phyloP scores from a whole-genome alignment of 2,113 vertebrate genomes.

The Callaeas wilsoni region DNA sequence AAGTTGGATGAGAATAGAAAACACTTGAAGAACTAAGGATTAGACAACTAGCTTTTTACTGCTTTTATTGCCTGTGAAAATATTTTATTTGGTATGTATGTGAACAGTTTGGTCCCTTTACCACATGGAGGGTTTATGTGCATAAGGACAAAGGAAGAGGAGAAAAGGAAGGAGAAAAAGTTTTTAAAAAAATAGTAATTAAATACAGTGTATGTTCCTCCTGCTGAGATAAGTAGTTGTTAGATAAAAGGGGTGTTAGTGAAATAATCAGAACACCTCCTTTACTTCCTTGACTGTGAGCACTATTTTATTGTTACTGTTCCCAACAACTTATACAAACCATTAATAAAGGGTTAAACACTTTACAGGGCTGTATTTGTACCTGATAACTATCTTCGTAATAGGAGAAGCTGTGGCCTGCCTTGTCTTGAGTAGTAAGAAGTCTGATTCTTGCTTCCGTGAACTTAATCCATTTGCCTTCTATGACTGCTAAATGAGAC shows the following conservation, averaged over 20 bases:
- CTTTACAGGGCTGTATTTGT: neutral
- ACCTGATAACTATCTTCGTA: neutral
- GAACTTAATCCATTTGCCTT: neutral
- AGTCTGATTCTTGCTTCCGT: neutral
- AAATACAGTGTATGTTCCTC: neutral
- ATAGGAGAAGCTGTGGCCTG: neutral
- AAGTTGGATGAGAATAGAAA: constrained; percentile 4
- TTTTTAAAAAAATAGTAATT: neutral
- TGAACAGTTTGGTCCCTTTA: constrained; percentile 14
- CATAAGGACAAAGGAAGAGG: neutral
- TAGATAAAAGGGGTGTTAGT: constrained; percentile 7
- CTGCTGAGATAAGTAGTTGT: constrained; percentile 34
- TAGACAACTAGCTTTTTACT: constrained; percentile 42
- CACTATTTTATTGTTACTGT: neutral
- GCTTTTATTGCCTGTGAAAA: constrained; percentile 38
- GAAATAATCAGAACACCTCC: neutral
- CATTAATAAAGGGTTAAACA: neutral
- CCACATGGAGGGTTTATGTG: constrained; percentile 36
- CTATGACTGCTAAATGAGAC: neutral
- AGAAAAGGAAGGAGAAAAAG: neutral
- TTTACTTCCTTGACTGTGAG: neutral
- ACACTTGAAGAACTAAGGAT: constrained; percentile 18
- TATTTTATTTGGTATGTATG: constrained; percentile 59
- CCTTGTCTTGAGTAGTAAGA: neutral
- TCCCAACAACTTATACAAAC: neutral